These are phyloP conservation scores for Heliothis virescens DNA, from an alignment of 1,140 invertebrate genomes.

Conservation along the genomic window DNA sequence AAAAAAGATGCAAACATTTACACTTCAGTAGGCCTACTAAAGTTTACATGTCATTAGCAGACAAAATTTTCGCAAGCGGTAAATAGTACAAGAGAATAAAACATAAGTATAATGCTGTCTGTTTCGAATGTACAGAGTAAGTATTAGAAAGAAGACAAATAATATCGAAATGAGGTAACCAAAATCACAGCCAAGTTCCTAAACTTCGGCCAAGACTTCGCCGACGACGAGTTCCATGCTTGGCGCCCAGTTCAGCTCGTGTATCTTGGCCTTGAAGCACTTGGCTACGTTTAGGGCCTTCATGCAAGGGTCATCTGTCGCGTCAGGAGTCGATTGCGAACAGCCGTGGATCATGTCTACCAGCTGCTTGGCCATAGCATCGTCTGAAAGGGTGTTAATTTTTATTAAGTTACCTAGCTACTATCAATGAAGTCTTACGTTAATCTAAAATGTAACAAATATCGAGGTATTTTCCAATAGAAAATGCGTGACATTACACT, in stretches of 20 bases:
- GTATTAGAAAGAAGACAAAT: too few relatives aligned
- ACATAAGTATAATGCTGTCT: too few relatives aligned
- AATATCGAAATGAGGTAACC: not conserved
- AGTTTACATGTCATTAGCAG: too few relatives aligned
- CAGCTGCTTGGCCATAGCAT: constrained; percentile 55
- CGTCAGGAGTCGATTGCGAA: constrained; percentile 4
- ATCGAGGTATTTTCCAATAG: constrained; percentile 6
- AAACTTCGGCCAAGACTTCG: constrained; percentile 58
- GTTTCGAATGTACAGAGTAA: too few relatives aligned
- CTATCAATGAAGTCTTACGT: too few relatives aligned
- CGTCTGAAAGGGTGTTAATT: too few relatives aligned
- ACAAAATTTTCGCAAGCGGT: too few relatives aligned
- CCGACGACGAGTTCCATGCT: constrained; percentile 54
- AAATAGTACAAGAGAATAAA: too few relatives aligned
- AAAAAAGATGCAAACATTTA: too few relatives aligned
- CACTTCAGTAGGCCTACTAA: too few relatives aligned
- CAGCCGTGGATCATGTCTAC: constrained; percentile 57
- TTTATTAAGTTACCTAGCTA: too few relatives aligned
- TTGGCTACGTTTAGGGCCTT: constrained; percentile 49
- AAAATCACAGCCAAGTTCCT: not conserved
- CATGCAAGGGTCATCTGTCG: constrained; percentile 51
- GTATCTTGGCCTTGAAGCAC: constrained; percentile 62
- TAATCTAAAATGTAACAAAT: not conserved
- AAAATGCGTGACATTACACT: constrained; percentile 5
- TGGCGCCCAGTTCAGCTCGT: constrained; percentile 62